Base-by-base conservation (phyloP, 2,888 invertebrate species). In the Arctia plantaginis region DNA sequence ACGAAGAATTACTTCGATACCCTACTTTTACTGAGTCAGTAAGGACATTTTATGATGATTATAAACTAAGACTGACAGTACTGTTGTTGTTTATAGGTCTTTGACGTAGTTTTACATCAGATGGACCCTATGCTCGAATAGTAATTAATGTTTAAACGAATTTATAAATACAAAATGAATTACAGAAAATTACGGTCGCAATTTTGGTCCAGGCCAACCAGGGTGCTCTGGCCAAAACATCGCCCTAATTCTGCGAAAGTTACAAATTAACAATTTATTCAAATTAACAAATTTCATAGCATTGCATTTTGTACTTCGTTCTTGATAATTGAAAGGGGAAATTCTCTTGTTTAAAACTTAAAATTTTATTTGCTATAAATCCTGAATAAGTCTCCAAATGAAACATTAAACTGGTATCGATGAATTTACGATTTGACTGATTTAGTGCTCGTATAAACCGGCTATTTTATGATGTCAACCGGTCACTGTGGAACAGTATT, bases 401-500 rank as follows among this genome's bases (percentile, higher is more conserved):
- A 80, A 84, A 82, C 76, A 82, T 85, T 87, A 85, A 85, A 86
- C 74, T 55, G 3, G 75, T 73, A 86, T 89, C 83, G 80, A 84
- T 69, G 77, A 87, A 86, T 89, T 89, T 89, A 89, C 84, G 88
- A 88, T 80, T 77, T 71, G 74, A 75, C 80, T 87, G 86, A 88
- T 82, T 82, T 82, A 82, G 77, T 79, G 76, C 72, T 77, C 74
- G 47, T 66, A 72, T 75, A 82, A 82, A 79, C 70, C 47, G 69
- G 62, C 66, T 66, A 75, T 79, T 87, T 87, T 86, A 86, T 76
- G 79, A 81, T 75, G 81, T 79, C 82, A 77, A 69, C 72, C 41
- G 66, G 69, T 23, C 70, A 51, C 68, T 33, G 65, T 64, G 27
- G 33, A 64, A 47, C 47, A 71, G 59, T 47, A 55, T 44, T 69